phyloP scores from a whole-genome alignment of 1,140 invertebrate species.

The Drosophila busckii region DNA sequence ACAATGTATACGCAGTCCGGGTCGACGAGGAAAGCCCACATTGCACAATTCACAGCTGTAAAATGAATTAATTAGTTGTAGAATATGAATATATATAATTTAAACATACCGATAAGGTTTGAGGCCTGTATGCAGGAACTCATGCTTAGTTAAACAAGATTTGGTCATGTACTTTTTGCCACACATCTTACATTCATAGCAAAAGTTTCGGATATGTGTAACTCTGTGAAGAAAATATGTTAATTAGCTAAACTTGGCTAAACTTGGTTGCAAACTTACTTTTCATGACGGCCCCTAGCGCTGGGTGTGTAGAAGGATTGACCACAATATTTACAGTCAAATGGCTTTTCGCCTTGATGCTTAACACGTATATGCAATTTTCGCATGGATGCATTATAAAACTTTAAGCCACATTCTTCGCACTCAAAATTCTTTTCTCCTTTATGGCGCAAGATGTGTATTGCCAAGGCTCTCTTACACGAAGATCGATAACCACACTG shows the following conservation, averaged over 20 bases:
- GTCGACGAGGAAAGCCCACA: conserved; percentile 29
- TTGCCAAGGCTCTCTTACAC: not conserved
- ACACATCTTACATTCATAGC: conserved; percentile 28
- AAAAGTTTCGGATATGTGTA: conserved; percentile 12
- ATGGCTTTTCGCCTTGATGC: conserved; percentile 28
- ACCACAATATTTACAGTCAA: conserved; percentile 19
- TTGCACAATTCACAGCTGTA: conserved; percentile 29
- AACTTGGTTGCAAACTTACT: not conserved
- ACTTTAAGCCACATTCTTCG: conserved; percentile 14
- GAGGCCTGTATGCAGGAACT: conserved; percentile 25
- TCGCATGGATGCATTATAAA: conserved; percentile 16
- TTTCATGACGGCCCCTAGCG: conserved; percentile 15
- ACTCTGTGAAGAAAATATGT: conserved; percentile 6
- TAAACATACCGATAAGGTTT: conserved; percentile 21
- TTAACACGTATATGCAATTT: conserved; percentile 23
- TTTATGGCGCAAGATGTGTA: conserved; percentile 26
- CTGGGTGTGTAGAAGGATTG: conserved; percentile 13
- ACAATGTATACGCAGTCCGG: conserved; percentile 21
- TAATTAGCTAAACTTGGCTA: not conserved
- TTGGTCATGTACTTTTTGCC: conserved; percentile 27
- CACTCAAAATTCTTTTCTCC: conserved; percentile 33
- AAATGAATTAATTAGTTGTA: not conserved
- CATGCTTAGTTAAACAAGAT: conserved; percentile 31
- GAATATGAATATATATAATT: not conserved
- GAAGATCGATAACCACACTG: conserved; percentile 17